These are phyloP conservation scores for Caradrina clavipalpis DNA, from an alignment of 2,888 invertebrate genomes.

Conservation along the genomic window DNA sequence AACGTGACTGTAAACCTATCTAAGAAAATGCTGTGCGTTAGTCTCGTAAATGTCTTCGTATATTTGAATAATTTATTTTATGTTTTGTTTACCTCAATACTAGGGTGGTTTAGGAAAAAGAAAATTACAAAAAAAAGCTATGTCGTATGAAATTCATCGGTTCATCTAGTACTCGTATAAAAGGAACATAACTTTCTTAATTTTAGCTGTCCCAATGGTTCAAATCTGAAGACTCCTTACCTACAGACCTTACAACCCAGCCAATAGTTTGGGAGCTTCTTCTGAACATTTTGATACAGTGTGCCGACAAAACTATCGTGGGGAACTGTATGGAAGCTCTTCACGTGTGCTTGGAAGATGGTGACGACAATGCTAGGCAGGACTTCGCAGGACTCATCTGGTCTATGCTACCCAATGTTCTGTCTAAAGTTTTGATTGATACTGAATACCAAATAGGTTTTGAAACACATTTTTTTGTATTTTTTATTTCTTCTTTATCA, in stretches of 20 bases:
- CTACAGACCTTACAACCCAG: slow-evolving; percentile 77
- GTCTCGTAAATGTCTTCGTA: too few species aligned
- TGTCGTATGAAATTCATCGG: too few species aligned
- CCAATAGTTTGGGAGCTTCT: slow-evolving; percentile 82
- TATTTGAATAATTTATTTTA: too few species aligned
- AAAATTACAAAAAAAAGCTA: too few species aligned
- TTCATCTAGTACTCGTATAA: too few species aligned
- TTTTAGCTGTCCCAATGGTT: slow-evolving; percentile 85
- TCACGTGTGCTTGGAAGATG: slow-evolving; percentile 74
- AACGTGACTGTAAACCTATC: too few species aligned
- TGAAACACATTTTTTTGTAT: slow-evolving; percentile 11
- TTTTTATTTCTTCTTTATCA: background rate
- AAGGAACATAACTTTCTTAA: background rate
- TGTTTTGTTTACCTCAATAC: too few species aligned
- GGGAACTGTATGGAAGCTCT: slow-evolving; percentile 79
- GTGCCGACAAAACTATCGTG: slow-evolving; percentile 68
- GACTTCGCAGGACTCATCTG: slow-evolving; percentile 78
- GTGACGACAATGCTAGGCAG: slow-evolving; percentile 73
- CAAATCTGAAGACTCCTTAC: slow-evolving; percentile 79
- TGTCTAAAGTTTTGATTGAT: slow-evolving; percentile 81
- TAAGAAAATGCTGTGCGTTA: too few species aligned
- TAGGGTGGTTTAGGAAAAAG: too few species aligned
- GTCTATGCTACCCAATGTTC: slow-evolving; percentile 79
- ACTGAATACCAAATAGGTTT: slow-evolving; percentile 77
- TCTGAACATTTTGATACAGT: slow-evolving; percentile 78